Evolutionary conservation across 2,797 vertebrate genomes (phyloP), one percentile per base, ranked within the genome.

Genomic region (Zenarchopterus dispar): DNA sequence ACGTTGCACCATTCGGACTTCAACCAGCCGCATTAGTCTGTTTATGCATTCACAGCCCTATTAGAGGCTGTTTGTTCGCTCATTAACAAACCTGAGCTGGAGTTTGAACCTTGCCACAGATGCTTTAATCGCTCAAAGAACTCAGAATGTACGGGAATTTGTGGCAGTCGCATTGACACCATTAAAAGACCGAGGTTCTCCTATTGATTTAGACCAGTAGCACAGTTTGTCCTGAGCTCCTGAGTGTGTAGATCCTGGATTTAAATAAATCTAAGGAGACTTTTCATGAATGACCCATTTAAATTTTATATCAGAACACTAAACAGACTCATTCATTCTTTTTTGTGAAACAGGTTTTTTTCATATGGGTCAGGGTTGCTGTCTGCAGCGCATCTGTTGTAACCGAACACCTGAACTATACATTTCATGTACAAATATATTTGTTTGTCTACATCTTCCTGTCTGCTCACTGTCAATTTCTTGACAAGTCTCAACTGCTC

Each of bases 31-130:
- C 70, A 78, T 85, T 82, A 81, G 67, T 44, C 8, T 79, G 81
- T 74, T 84, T 68, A 67, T 45, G 64, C 75, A 70, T 78, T 80
- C 78, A 28, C 74, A 46, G 70, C 60, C 77, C 59, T 65, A 63
- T 84, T 80, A 83, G 74, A 73, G 71, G 73, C 81, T 55, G 77
- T 81, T 81, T 81, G 81, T 81, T 59, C 10, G 18, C 71, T 78
- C 77, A 64, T 78, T 86, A 84, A 41, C 42, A 6, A 62, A 51
- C 45, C 67, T 28, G 62, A 62, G 73, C 75, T 55, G 63, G 58
- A 82, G 66, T 70, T 75, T 85, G 72, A 77, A 76, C 77, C 66
- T 56, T 4, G 46, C 67, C 75, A 43, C 71, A 11, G 72, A 50
- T 44, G 45, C 71, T 62, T 47, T 68, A 75, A 81, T 77, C 73